A percentile compares a stretch with the other conserved stretches of the same genome.
These are phyloP conservation scores for Drosophila yakuba DNA, from an alignment of 1,140 invertebrate genomes.

Conservation along the genomic window DNA sequence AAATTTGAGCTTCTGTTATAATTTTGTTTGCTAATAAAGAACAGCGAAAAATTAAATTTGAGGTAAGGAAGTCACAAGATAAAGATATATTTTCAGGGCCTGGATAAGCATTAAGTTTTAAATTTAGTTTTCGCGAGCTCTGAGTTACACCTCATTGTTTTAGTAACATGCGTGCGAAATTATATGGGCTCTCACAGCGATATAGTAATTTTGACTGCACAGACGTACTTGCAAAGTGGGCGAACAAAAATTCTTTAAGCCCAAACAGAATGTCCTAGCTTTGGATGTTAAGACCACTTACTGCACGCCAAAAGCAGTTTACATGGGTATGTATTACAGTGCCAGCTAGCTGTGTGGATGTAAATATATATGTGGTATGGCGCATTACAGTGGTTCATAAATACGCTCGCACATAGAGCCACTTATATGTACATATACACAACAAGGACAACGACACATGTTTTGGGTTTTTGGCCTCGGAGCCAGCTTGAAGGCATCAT, in stretches of 20 bases:
- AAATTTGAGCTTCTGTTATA: too few relatives aligned
- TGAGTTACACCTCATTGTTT: constrained; percentile 4
- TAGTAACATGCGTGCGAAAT: constrained; percentile 33
- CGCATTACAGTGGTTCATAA: constrained; percentile 59
- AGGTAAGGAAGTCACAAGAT: background rate
- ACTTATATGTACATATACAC: constrained; percentile 18
- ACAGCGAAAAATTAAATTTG: too few relatives aligned
- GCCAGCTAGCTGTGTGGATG: constrained; percentile 14
- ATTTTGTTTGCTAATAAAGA: too few relatives aligned
- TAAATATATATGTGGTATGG: background rate
- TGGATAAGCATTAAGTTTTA: too few relatives aligned
- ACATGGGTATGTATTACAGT: constrained; percentile 23
- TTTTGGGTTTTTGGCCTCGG: constrained; percentile 67
- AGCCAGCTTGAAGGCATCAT: constrained; percentile 74
- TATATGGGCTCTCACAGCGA: constrained; percentile 44
- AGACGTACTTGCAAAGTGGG: constrained; percentile 37
- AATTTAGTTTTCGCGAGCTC: too few relatives aligned
- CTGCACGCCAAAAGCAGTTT: constrained; percentile 80
- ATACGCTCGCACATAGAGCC: constrained; percentile 51
- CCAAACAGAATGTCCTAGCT: constrained; percentile 77
- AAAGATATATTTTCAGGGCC: background rate
- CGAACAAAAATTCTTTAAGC: constrained; percentile 64
- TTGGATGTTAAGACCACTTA: constrained; percentile 76
- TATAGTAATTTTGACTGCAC: constrained; percentile 57
- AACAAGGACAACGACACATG: constrained; percentile 66